Base-by-base conservation (phyloP, 2,797 vertebrate genomes). In the Ibycter americanus region DNA sequence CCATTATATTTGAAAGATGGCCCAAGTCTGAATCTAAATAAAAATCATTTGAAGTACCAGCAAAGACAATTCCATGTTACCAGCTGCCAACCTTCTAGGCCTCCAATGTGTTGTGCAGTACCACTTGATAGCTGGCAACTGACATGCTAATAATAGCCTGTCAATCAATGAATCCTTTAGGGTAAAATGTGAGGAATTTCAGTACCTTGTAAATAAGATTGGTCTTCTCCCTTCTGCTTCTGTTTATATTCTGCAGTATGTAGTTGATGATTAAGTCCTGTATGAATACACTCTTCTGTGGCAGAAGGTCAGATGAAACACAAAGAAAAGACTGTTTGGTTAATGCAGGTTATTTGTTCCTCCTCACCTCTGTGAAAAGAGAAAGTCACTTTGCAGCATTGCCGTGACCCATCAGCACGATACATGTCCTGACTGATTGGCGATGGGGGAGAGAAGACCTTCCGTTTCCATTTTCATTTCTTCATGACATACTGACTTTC, bases 131-230 rank as follows among this genome's bases (percentile, higher is more conserved):
- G 62, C 76, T 89, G 72, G 44, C 54, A 79, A 47, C 49, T 82
- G 54, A 55, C 63, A 18, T n/a, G 11, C 36, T 90, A 70, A 70
- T 94, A 93, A 81, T 93, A 92, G 47, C 79, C 51, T 85, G 71
- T 83, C 84, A 87, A 4, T 93, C 89, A 88, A 25, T 46, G n/a
- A 92, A 51, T 87, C 32, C 42, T 89, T 85, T 47, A 78, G 89
- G 46, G 78, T 72, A 86, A 83, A 87, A 76, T 34, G 29, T 68
- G 56, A 89, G 78, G 54, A 71, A 78, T 85, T 95, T 83, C 56
- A 40, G 23, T 87, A 93, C 34, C 40, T 71, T 95, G 58, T 96
- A 93, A 95, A 78, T 92, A 81, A 87, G 65, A 61, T 76, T 76
- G 68, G 46, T 83, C 52, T 79, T 83, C 38, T 92, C 42, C 31